A percentile compares a stretch with the other conserved stretches of the same genome.
These are phyloP conservation scores for Peromyscus californicus DNA, from an alignment of 2,113 vertebrate species.

Conservation along the genomic window DNA sequence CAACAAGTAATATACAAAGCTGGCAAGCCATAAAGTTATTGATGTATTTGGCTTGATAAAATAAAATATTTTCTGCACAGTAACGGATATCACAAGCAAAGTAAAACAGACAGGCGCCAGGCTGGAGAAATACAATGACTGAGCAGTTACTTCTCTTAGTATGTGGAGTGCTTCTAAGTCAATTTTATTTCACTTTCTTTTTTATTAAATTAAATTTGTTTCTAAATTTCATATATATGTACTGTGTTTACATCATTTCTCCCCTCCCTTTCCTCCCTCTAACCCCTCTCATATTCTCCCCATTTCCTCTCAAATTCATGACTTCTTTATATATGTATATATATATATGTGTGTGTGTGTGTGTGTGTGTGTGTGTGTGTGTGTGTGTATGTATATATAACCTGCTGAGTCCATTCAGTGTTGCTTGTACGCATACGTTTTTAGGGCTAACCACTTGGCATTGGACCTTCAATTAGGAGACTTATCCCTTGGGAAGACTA, in stretches of 20 bases:
- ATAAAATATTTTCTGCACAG: background rate
- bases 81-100: constrained; percentile 16
- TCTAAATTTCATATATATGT: background rate
- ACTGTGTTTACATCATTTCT: background rate
- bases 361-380: too few species aligned
- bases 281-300: background rate
- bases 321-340: too few species aligned
- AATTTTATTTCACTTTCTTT: background rate
- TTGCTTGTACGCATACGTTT: background rate
- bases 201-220: background rate
- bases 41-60: background rate
- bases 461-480: background rate
- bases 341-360: background rate
- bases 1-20: background rate
- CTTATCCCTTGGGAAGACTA: background rate
- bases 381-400: too few species aligned
- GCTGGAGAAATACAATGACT: background rate
- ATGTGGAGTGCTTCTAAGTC: background rate
- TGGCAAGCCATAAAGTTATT: background rate
- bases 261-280: background rate
- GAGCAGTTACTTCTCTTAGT: background rate
- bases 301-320: background rate
- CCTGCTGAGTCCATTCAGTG: background rate
- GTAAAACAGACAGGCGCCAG: constrained; percentile 5
- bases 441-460: background rate